Evolutionary conservation across 2,113 vertebrate genomes (phyloP).

Genomic region (Prietella phreatophila): DNA sequence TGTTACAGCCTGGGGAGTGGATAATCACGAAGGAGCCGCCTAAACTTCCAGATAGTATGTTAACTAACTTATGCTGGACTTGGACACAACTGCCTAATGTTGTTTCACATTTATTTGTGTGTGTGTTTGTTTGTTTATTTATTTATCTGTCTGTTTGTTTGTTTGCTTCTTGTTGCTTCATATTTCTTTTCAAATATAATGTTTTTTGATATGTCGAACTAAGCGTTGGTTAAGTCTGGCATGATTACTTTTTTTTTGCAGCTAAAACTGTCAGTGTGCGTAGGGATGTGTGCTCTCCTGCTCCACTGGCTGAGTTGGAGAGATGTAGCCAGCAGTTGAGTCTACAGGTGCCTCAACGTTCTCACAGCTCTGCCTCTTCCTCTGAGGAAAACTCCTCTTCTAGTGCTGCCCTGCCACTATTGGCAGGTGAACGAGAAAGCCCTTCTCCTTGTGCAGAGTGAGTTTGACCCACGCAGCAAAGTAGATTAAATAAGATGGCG

Average conservation of each 20-base stretch:
- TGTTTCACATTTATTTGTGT: too few species aligned
- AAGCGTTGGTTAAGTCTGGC: background rate
- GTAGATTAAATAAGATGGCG: background rate
- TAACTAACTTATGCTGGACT: background rate
- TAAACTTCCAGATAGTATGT: conserved; percentile 83
- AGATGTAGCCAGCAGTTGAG: conserved; percentile 84
- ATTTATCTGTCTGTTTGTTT: background rate
- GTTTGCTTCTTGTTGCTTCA: background rate
- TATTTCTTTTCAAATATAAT: background rate
- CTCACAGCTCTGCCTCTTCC: conserved; percentile 91
- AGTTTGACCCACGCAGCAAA: conserved; percentile 55
- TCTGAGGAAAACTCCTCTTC: conserved; percentile 92
- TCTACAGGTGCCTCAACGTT: conserved; percentile 86
- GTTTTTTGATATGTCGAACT: background rate
- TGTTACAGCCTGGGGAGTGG: conserved; percentile 92
- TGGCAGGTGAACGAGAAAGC: conserved; percentile 86
- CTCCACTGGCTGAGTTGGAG: conserved; percentile 72
- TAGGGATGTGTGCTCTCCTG: conserved; percentile 78
- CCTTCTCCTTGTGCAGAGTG: conserved; percentile 83
- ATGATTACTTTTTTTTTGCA: conserved; percentile 49
- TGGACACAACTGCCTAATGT: background rate
- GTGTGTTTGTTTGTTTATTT: too few species aligned
- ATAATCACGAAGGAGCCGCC: conserved; percentile 89
- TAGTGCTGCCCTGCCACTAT: conserved; percentile 88
- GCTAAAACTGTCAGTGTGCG: conserved; percentile 77